A percentile compares a stretch with the other conserved stretches of the same genome.
These are phyloP conservation scores for Leptopilina boulardi DNA, from an alignment of 1,140 invertebrate genomes.

Conservation along the genomic window DNA sequence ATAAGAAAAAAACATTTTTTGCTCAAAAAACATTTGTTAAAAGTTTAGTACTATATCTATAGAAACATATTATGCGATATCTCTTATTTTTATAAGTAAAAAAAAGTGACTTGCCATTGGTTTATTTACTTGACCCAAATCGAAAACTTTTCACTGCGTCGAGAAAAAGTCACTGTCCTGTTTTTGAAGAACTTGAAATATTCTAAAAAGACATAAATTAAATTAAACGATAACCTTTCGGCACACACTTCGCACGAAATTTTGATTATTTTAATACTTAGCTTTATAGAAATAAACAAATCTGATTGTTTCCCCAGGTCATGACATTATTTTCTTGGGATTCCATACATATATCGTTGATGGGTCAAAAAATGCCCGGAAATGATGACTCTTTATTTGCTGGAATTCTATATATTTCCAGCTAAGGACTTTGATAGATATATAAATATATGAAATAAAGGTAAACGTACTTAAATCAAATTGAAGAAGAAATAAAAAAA, in stretches of 20 bases:
- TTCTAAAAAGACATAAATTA: conserved; percentile 25
- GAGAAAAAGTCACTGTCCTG: not conserved
- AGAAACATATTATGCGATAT: conserved; percentile 4
- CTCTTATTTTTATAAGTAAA: not conserved
- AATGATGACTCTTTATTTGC: conserved; percentile 1
- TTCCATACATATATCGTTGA: not conserved
- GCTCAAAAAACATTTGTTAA: not conserved
- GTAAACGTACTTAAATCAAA: too few relatives aligned
- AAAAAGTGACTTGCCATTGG: not conserved
- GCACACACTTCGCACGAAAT: conserved; percentile 12
- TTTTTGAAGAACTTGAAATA: not conserved
- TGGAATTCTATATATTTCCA: not conserved
- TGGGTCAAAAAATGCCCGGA: conserved; percentile 24
- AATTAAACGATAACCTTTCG: conserved; percentile 28
- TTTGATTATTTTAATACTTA: conserved; percentile 1
- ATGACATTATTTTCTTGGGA: conserved; percentile 6
- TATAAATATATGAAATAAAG: too few relatives aligned
- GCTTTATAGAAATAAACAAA: not conserved
- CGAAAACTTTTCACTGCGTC: not conserved
- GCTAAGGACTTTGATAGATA: not conserved
- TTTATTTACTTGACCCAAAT: conserved; percentile 21
- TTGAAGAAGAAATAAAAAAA: too few relatives aligned
- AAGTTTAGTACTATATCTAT: not conserved
- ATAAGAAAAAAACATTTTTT: too few relatives aligned
- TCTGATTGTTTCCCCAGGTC: not conserved